Base-by-base conservation (phyloP, 2,797 vertebrate genomes). In the Lepus townsendii region DNA sequence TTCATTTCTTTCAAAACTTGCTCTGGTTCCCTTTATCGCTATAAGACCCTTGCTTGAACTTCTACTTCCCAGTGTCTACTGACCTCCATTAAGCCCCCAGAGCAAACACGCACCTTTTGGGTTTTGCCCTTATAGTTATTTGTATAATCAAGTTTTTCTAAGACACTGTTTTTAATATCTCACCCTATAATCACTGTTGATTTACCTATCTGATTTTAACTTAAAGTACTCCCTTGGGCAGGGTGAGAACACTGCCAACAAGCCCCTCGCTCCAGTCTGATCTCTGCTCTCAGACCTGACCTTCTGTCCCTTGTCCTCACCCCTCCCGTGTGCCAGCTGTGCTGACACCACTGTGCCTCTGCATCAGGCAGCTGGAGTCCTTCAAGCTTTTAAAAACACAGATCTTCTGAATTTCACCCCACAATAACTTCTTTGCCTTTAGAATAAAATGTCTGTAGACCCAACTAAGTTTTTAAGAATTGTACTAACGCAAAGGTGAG, bases 261-360 rank as follows among this genome's bases (percentile, higher is more conserved):
- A 50, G 13, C 7, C 3, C 0, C 16, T 30, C 20, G 4, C 7
- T 0, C 4, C 24, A 26, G 0, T 66, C 42, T 60, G 19, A 26
- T 24, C 14, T 17, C 54, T 62, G 8, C 1, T 54, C 24, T 20
- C 1, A 5, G 4, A 38, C 14, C 19, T 1, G 12, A 38, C 22
- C 2, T 24, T 65, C 3, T 35, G 0, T 52, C 32, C 30, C 52
- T 5, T 6, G 10, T 72, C 65, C 24, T 76, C 19, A 54, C 16
- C 27, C 19, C 11, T 5, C 14, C 4, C 17, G 20, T 16, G 22
- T 2, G 4, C 12, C 52, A 75, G 26, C 71, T 2, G 1, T 5
- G 7, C 26, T n/a, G 60, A 10, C 0, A 0, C 16, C 4, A 47
- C 47, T n/a, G 19, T 14, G 11, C 47, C 30, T 91, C 72, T 88